Evolutionary conservation across 2,797 vertebrate species (phyloP).

Genomic region (Meda fulgida): DNA sequence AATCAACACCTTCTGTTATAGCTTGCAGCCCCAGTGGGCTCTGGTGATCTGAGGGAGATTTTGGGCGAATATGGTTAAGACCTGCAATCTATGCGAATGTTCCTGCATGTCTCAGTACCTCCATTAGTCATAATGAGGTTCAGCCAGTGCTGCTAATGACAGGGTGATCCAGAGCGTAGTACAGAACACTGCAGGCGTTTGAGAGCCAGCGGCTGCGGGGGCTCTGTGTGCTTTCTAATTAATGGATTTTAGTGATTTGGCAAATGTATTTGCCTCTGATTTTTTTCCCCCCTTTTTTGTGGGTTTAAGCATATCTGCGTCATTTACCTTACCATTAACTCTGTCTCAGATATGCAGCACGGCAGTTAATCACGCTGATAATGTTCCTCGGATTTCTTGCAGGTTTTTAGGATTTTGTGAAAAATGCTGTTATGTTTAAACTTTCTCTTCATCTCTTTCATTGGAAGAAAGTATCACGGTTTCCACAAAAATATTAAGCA

Average conservation of each 20-base stretch:
- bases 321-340: slow-evolving; percentile 5
- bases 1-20: slow-evolving; percentile 6
- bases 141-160: slow-evolving; percentile 30
- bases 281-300: background rate
- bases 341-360: background rate
- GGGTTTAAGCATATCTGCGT: slow-evolving; percentile 8
- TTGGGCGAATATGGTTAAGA: background rate
- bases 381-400: background rate
- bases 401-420: too few relatives aligned
- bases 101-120: slow-evolving; percentile 32
- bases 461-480: background rate
- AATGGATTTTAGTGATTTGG: slow-evolving; percentile 8
- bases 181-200: background rate
- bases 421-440: too few relatives aligned
- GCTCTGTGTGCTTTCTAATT: slow-evolving; percentile 13
- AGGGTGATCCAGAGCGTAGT: background rate
- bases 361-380: background rate
- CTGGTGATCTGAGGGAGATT: slow-evolving; percentile 26
- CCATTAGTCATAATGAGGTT: slow-evolving; percentile 49
- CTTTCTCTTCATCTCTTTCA: too few relatives aligned
- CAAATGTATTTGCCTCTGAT: slow-evolving; percentile 11
- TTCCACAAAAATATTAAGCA: background rate
- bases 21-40: background rate
- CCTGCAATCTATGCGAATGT: slow-evolving; percentile 35
- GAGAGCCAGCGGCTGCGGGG: slow-evolving; percentile 9